These are phyloP conservation scores for Piscicola geometra DNA, from an alignment of 2,888 invertebrate genomes.

Conservation along the genomic window DNA sequence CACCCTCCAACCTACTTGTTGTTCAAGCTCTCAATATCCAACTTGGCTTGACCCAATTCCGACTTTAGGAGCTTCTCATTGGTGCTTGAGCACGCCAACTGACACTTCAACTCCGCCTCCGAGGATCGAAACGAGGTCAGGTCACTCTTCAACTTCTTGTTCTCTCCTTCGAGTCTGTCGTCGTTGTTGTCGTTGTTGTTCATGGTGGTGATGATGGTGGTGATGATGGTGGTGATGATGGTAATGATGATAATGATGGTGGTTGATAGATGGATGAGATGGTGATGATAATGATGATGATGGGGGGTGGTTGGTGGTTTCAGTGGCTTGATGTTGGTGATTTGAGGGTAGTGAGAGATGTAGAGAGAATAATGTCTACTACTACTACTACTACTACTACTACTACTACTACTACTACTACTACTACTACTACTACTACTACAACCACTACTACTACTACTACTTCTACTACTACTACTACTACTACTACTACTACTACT, in stretches of 20 bases:
- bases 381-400: slow-evolving; percentile 10
- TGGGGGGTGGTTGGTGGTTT: too few species aligned
- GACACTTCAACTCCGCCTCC: slow-evolving; percentile 71
- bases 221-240: too few species aligned
- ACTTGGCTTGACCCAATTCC: slow-evolving; percentile 73
- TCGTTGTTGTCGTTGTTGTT: too few species aligned
- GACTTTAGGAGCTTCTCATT: slow-evolving; percentile 67
- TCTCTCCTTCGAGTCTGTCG: slow-evolving; percentile 67
- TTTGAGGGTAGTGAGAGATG: too few species aligned
- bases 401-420: slow-evolving; percentile 18
- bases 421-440: slow-evolving; percentile 17
- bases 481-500: too few species aligned
- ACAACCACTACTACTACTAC: background rate
- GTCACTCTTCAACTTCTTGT: slow-evolving; percentile 70
- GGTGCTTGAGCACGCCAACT: slow-evolving; percentile 64
- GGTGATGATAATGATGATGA: background rate
- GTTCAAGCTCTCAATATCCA: too few species aligned
- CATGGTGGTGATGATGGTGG: too few species aligned
- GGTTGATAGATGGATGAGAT: background rate
- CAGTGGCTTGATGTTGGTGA: too few species aligned
- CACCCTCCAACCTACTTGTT: too few species aligned
- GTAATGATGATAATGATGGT: too few species aligned
- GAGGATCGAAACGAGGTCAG: slow-evolving; percentile 68
- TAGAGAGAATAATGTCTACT: background rate
- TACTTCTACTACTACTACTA: too few species aligned